Evolutionary conservation across 2,888 invertebrate genomes (phyloP).

Genomic region (Orthonevra nobilis): DNA sequence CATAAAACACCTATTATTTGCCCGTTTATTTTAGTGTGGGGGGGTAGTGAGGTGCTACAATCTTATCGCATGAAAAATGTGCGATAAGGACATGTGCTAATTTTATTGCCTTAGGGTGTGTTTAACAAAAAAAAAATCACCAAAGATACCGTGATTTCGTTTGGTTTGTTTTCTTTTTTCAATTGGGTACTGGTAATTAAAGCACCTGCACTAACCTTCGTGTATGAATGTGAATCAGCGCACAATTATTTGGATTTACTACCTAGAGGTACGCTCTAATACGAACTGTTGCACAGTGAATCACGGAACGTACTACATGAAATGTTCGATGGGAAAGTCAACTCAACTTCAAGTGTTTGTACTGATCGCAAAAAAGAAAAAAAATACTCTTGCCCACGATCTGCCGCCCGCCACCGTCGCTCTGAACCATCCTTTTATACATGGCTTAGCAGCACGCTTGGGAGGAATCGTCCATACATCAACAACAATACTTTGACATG

Average conservation of each 20-base stretch:
- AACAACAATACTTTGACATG: no score
- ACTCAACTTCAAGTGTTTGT: slow-evolving; percentile 1
- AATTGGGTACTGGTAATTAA: no score
- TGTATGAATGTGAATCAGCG: no score
- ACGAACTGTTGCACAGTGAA: slow-evolving; percentile 34
- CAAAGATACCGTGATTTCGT: background rate
- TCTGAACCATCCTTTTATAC: background rate
- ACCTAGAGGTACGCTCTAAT: background rate
- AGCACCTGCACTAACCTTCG: slow-evolving; percentile 7
- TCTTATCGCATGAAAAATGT: slow-evolving; percentile 53
- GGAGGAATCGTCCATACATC: no score
- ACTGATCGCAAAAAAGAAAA: background rate
- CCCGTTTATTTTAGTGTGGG: slow-evolving; percentile 15
- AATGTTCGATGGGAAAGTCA: background rate
- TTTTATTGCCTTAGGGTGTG: slow-evolving; percentile 5
- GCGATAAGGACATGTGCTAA: slow-evolving; percentile 47
- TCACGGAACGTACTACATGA: slow-evolving; percentile 23
- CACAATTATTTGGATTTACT: no score
- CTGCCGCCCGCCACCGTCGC: slow-evolving; percentile 7
- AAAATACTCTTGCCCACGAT: background rate
- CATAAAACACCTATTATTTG: slow-evolving; percentile 54
- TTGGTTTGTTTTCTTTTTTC: background rate
- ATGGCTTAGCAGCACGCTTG: no score
- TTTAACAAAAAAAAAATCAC: slow-evolving; percentile 2
- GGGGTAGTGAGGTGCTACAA: no score